Evolutionary conservation across 2,113 vertebrate species (phyloP), one percentile per base, ranked within the genome.

Genomic region (Cyphomyrus plagiostoma): DNA sequence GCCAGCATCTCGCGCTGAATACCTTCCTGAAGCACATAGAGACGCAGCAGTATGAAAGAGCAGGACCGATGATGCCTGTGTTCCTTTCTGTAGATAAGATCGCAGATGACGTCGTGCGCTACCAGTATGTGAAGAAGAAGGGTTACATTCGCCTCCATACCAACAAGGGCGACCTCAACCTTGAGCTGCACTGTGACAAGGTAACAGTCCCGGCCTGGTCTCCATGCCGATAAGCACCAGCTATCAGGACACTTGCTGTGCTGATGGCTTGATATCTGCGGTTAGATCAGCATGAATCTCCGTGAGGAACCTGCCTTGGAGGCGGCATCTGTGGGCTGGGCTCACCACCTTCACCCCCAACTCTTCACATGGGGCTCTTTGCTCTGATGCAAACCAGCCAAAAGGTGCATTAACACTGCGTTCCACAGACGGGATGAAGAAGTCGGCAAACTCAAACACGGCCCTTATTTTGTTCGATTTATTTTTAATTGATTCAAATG

Each of bases 171-270:
- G 98, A 98, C 93, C 91, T 99, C 3, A 99, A 99, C 90, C 87
- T 99, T 82, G 98, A 99, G 95, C 91, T 99, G 87, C 97, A 99
- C 93, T 99, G 98, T 48, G 98, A 99, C 92, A 97, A 98, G 97
- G 98, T 99, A 93, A 89, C 4, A 7, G n/a, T 7, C 17, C 21
- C 39, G 45, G 56, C 21, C 7, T 62, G 56, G n/a, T n/a, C 8
- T 62, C 23, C 56, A 62, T 9, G 23, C 56, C n/a, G 56, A 21
- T 6, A 56, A 62, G 56, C 23, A n/a, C 23, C 56, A n/a, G 21
- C 21, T 62, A n/a, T n/a, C 8, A n/a, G 56, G 45, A 39, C 39
- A 46, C 13, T 35, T 30, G 26, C n/a, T 15, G 11, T 74, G n/a
- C n/a, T 10, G 66, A 35, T 35, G 26, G 9, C 26, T 26, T 74